These are phyloP conservation scores for Pterostichus madidus DNA, from an alignment of 2,888 invertebrate species.

Conservation along the genomic window DNA sequence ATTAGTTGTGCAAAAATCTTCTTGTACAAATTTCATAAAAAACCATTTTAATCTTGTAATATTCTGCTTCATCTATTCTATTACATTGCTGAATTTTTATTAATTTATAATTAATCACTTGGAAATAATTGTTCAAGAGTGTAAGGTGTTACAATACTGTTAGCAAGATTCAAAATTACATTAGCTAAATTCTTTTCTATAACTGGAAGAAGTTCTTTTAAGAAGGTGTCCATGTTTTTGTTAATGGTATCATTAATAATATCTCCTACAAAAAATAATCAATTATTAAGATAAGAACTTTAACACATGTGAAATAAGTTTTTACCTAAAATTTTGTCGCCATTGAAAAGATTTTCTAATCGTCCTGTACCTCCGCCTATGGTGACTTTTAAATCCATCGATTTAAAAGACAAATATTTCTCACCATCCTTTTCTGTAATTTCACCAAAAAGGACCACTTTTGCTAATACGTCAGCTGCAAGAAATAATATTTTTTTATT, in stretches of 20 bases:
- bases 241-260: slow-evolving; percentile 80
- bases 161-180: slow-evolving; percentile 77
- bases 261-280: slow-evolving; percentile 74
- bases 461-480: slow-evolving; percentile 73
- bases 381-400: slow-evolving; percentile 77
- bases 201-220: slow-evolving; percentile 79
- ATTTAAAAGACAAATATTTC: slow-evolving; percentile 76
- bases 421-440: slow-evolving; percentile 75
- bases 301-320: too few relatives aligned
- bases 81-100: slow-evolving; percentile 3
- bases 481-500: slow-evolving; percentile 48
- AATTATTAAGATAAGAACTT: neutral
- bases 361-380: slow-evolving; percentile 77
- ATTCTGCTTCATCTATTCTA: slow-evolving; percentile 8
- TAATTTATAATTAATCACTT: slow-evolving; percentile 59
- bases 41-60: slow-evolving; percentile 2
- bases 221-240: slow-evolving; percentile 79
- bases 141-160: slow-evolving; percentile 78
- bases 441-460: slow-evolving; percentile 71
- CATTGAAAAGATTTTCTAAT: slow-evolving; percentile 79
- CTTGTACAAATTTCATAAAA: slow-evolving; percentile 24
- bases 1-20: slow-evolving; percentile 11
- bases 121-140: slow-evolving; percentile 79
- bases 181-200: slow-evolving; percentile 78
- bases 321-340: slow-evolving; percentile 78